phyloP scores from a whole-genome alignment of 2,888 invertebrate species.

The Scaptomyza reducta region DNA sequence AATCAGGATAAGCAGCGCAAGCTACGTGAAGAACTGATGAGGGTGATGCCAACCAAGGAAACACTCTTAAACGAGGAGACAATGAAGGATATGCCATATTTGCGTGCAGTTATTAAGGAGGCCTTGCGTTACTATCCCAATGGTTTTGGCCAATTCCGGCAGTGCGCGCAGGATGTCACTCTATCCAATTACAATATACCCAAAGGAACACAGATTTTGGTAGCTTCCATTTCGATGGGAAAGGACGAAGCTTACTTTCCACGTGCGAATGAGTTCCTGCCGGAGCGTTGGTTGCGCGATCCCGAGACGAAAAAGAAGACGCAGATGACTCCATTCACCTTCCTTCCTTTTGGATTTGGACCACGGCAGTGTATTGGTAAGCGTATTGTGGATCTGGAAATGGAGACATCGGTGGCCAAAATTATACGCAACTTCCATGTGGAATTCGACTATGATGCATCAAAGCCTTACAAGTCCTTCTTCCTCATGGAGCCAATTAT shows the following conservation, averaged over 20 bases:
- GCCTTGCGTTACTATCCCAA: slow-evolving; percentile 87
- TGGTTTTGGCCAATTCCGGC: slow-evolving; percentile 86
- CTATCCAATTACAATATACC: slow-evolving; percentile 88
- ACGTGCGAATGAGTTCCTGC: slow-evolving; percentile 87
- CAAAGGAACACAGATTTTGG: slow-evolving; percentile 87
- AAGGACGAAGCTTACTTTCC: slow-evolving; percentile 87
- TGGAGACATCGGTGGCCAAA: slow-evolving; percentile 85
- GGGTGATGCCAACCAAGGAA: slow-evolving; percentile 83
- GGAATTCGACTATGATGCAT: slow-evolving; percentile 69
- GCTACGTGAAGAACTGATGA: slow-evolving; percentile 86
- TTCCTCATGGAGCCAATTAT: slow-evolving; percentile 80
- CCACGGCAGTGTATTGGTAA: slow-evolving; percentile 89
- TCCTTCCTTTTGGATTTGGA: slow-evolving; percentile 89
- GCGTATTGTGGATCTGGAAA: slow-evolving; percentile 89
- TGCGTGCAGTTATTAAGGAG: slow-evolving; percentile 90
- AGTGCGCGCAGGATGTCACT: slow-evolving; percentile 85
- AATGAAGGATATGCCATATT: slow-evolving; percentile 86
- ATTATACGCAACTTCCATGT: slow-evolving; percentile 76
- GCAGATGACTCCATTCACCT: slow-evolving; percentile 85
- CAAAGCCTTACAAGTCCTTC: slow-evolving; percentile 57
- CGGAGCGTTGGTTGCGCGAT: slow-evolving; percentile 89
- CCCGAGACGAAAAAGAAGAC: slow-evolving; percentile 43
- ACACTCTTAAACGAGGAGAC: slow-evolving; percentile 83
- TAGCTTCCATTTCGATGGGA: slow-evolving; percentile 87
- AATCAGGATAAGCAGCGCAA: slow-evolving; percentile 88